These are phyloP conservation scores for Calosoma granatense DNA, from an alignment of 1,140 invertebrate species.

Conservation along the genomic window DNA sequence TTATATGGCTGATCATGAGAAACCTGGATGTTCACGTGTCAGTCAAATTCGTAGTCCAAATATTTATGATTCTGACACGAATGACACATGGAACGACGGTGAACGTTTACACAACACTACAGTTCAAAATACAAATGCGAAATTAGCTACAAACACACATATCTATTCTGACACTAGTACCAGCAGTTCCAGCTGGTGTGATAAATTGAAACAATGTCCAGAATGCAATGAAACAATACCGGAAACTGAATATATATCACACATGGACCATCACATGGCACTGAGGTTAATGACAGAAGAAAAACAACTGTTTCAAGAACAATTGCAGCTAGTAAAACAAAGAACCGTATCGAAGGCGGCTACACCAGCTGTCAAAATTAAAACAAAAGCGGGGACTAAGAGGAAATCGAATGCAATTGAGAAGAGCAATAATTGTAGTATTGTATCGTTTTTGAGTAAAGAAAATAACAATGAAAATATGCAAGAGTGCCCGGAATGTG, in stretches of 20 bases:
- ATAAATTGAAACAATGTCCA: constrained; percentile 27
- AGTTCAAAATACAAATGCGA: background rate
- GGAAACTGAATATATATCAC: constrained; percentile 36
- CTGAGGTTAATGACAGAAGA: constrained; percentile 45
- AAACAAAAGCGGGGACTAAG: constrained; percentile 5
- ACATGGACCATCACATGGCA: constrained; percentile 51
- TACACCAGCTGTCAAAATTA: constrained; percentile 20
- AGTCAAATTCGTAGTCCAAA: background rate
- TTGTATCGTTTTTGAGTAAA: constrained; percentile 33
- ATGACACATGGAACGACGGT: background rate
- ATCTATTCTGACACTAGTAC: constrained; percentile 14
- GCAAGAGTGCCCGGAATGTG: constrained; percentile 50
- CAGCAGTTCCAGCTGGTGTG: constrained; percentile 15
- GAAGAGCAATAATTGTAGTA: constrained; percentile 18
- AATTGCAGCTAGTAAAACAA: constrained; percentile 17
- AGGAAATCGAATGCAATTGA: constrained; percentile 12
- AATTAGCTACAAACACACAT: background rate
- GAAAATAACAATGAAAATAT: constrained; percentile 20
- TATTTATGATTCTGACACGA: constrained; percentile 1
- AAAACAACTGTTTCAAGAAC: constrained; percentile 25
- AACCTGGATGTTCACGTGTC: background rate
- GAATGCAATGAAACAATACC: constrained; percentile 43
- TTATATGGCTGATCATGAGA: background rate
- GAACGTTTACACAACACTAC: no score
- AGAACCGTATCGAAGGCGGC: constrained; percentile 16